These are phyloP conservation scores for Muricea muricata DNA, from an alignment of 92 coral and sea anemone genomes.

Conservation along the genomic window DNA sequence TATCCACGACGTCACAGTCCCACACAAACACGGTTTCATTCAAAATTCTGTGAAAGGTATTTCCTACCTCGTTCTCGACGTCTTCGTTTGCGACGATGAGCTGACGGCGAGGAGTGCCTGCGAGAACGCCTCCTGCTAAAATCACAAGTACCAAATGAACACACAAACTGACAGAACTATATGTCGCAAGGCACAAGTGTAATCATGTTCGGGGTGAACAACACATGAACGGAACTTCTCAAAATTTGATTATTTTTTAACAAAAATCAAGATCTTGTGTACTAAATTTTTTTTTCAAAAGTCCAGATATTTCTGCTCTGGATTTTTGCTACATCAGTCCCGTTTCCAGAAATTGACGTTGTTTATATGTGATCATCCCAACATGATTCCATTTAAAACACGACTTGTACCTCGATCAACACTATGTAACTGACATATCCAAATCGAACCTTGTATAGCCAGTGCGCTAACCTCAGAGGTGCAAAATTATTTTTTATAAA, in stretches of 20 bases:
- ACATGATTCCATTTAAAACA: background rate
- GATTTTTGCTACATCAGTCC: too few relatives aligned
- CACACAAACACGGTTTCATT: background rate
- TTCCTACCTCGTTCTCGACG: conserved; percentile 40
- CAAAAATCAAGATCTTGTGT: too few relatives aligned
- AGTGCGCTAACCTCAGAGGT: background rate
- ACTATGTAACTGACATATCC: background rate
- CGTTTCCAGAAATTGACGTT: background rate
- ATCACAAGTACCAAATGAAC: conserved; percentile 29
- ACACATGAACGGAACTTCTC: background rate
- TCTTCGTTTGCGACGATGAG: conserved; percentile 47
- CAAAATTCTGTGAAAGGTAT: background rate
- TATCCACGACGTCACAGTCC: background rate
- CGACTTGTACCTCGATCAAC: background rate
- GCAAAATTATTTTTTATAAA: too few relatives aligned
- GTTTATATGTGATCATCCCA: background rate
- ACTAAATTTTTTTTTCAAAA: too few relatives aligned
- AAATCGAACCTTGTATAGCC: background rate
- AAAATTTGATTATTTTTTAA: too few relatives aligned
- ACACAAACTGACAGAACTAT: background rate
- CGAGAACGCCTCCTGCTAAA: conserved; percentile 44
- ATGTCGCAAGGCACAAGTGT: background rate
- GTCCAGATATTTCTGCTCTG: too few relatives aligned
- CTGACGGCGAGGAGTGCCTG: conserved; percentile 42
- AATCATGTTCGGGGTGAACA: background rate